Conservation (phyloP, 1,140 invertebrate species). For the Notospermus geniculatus region DNA sequence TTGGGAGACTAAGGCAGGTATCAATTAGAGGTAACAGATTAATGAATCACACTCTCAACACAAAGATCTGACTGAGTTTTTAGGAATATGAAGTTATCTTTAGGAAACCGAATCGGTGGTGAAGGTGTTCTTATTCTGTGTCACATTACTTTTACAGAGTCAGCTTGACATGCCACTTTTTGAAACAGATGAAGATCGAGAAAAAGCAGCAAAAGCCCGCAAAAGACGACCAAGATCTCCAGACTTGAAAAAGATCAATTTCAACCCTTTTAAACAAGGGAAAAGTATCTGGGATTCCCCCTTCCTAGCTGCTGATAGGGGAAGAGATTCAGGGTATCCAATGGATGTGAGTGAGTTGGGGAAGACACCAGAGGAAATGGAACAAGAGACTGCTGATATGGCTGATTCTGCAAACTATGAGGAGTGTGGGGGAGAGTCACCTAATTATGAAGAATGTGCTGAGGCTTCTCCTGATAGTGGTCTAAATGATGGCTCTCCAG, state of each 20-base stretch:
- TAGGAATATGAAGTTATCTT: too few relatives aligned
- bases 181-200: conserved; percentile 6
- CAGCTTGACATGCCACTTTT: conserved; percentile 8
- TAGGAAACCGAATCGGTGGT: too few relatives aligned
- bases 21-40: too few relatives aligned
- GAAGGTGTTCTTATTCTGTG: background rate
- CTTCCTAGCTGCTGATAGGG: conserved; percentile 10
- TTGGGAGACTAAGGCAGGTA: conserved; percentile 15
- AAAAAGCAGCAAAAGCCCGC: background rate
- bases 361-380: background rate
- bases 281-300: conserved; percentile 17
- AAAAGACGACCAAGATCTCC: background rate
- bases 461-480: background rate
- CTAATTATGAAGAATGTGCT: background rate
- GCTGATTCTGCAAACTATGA: too few relatives aligned
- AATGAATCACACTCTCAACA: too few relatives aligned
- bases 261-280: background rate
- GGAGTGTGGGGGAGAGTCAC: too few relatives aligned
- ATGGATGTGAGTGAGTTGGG: background rate
- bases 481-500: background rate
- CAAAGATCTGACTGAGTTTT: too few relatives aligned
- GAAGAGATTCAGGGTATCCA: conserved; percentile 7
- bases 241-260: background rate
- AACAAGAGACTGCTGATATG: background rate
- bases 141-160: conserved; percentile 10